Percentiles rank a stretch among this genome's conserved stretches.
These are phyloP conservation scores for Deroptyus accipitrinus DNA, from an alignment of 2,113 vertebrate genomes.

Conservation along the genomic window DNA sequence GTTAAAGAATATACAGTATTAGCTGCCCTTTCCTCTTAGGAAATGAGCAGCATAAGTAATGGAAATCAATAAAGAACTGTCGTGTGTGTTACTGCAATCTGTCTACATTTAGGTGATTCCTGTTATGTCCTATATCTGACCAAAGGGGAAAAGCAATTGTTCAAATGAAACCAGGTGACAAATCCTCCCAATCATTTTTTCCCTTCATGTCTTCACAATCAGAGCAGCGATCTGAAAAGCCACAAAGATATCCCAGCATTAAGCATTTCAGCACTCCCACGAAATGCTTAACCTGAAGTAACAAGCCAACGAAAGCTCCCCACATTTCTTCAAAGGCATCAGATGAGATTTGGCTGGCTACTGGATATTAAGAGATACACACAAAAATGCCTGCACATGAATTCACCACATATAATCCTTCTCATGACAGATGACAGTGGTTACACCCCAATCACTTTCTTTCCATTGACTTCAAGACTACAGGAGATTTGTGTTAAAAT, in stretches of 20 bases:
- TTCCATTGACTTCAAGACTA: neutral
- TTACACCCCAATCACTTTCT: neutral
- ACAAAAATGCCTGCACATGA: neutral
- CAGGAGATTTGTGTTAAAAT: neutral
- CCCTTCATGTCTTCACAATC: slow-evolving; percentile 3
- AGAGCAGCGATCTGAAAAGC: neutral
- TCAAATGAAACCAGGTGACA: slow-evolving; percentile 47
- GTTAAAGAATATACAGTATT: slow-evolving; percentile 41
- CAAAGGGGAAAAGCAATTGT: slow-evolving; percentile 45
- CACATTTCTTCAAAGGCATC: neutral
- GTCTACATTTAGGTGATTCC: slow-evolving; percentile 35
- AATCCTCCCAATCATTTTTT: slow-evolving; percentile 32
- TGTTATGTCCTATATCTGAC: slow-evolving; percentile 34
- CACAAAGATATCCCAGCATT: neutral
- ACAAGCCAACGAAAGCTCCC: neutral
- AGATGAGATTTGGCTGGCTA: neutral
- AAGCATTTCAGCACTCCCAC: neutral
- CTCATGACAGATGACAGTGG: neutral
- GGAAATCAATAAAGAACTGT: slow-evolving; percentile 48
- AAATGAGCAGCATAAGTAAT: slow-evolving; percentile 52
- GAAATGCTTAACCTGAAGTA: neutral
- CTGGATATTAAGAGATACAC: neutral
- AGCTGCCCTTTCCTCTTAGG: slow-evolving; percentile 40
- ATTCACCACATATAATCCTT: neutral
- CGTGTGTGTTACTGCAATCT: slow-evolving; percentile 42